Evolutionary conservation across 2,113 vertebrate genomes (phyloP), one percentile per base, ranked within the genome.

Genomic region (Gobiocypris rarus): DNA sequence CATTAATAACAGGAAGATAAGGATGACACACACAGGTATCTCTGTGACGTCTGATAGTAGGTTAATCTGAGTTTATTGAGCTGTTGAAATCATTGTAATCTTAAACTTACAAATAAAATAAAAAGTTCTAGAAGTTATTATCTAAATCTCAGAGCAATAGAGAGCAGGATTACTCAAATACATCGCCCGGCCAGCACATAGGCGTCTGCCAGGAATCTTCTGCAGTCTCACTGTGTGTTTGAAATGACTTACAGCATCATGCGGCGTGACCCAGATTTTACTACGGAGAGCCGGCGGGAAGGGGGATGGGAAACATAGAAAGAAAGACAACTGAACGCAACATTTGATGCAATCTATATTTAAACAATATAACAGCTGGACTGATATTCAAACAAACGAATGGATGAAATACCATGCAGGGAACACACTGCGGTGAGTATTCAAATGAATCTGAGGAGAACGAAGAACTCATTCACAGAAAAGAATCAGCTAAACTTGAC

Each of bases 181-280:
- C 4, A 31, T 28, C 9, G 5, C 17, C 17, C 17, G 52, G 52
- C 17, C 17, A 11, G 52, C 52, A 56, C 50, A 54, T 3, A 34
- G 4, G 17, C 26, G 3, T 13, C 56, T 22, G 8, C 50, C 45
- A 52, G 58, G 22, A 38, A 69, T 61, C 48, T 63, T 81, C 45
- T 48, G 28, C 45, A 38, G 79, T 45, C 56, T 78, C 56, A 24
- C 14, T 9, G 28, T 59, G 54, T 1, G 56, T 78, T 61, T 78
- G 38, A 80, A 65, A 80, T 50, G 80, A 70, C 63, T 69, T 69
- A 52, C 45, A 54, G 80, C 80, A 38, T 70, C 80, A 34, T 70
- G 80, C 80, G 13, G 45, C 31, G 65, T 82, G 80, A 82, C 80
- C 80, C 65, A 82, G 80, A 82, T 82, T 70, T 70, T 22, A 69